These are phyloP conservation scores for Drosophila dives DNA, from an alignment of 2,888 invertebrate genomes.

Conservation along the genomic window DNA sequence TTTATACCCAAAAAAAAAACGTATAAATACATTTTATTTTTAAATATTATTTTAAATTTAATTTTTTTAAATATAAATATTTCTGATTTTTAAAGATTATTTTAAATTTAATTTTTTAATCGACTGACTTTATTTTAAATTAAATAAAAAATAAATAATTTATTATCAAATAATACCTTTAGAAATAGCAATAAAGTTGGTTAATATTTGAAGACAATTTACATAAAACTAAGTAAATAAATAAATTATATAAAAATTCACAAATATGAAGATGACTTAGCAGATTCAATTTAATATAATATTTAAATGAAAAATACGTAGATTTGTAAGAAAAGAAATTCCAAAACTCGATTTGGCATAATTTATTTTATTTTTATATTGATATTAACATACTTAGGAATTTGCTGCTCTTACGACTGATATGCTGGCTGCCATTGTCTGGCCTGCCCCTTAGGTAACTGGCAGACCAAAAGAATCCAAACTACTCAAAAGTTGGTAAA, in stretches of 20 bases:
- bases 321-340: background rate
- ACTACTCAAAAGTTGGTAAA: slow-evolving; percentile 28
- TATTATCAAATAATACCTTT: no score
- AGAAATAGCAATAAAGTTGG: no score
- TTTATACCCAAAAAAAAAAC: no score
- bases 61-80: no score
- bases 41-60: no score
- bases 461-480: slow-evolving; percentile 34
- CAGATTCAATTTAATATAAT: background rate
- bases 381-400: background rate
- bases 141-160: no score
- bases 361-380: background rate
- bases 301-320: background rate
- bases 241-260: background rate
- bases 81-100: no score
- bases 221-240: background rate
- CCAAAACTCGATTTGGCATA: background rate
- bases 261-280: no score
- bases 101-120: no score
- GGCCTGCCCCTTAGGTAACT: slow-evolving; percentile 25
- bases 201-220: background rate
- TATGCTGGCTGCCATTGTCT: slow-evolving; percentile 26
- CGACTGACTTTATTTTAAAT: no score
- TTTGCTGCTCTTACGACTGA: background rate
- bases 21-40: no score